Base-by-base conservation (phyloP, 2,113 vertebrate species). In the Pelecanus crispus region DNA sequence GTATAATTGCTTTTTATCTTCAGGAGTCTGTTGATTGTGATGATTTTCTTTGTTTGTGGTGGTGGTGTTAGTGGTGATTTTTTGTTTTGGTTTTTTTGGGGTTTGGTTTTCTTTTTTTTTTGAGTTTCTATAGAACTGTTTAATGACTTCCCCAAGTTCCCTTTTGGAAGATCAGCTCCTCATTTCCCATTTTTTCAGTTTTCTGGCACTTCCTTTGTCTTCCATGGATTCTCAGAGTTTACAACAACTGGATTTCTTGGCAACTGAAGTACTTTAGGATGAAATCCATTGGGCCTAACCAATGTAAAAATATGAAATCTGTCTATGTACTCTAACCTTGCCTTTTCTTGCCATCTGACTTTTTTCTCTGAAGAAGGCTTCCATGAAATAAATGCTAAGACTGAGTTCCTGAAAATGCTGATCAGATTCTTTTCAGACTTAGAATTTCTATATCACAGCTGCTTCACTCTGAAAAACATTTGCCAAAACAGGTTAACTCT, bases 31-130 rank as follows among this genome's bases (percentile, higher is more conserved):
- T 81, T 58, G 53, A 58, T 62, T 73, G 52, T 42, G 47, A 12
- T 36, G 22, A 21, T 3, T 40, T 47, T 47, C 32, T 86, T 68
- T 44, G 5, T 65, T 90, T 84, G 19, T 40, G 47, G 65, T 59
- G 32, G 17, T 2, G 0, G 8, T 58, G 26, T 2, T 65, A 19
- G 3, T 29, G 17, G 6, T 55, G 32, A 7, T n/a, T n/a, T n/a
- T n/a, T 42, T 55, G 3, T 19, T 65, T 32, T 49, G 11, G 17
- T n/a, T n/a, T n/a, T n/a, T n/a, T n/a, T n/a, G n/a, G n/a, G n/a
- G n/a, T n/a, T n/a, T n/a, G n/a, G n/a, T n/a, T n/a, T 47, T 47
- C 18, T 4, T 59, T 52, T 63, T 42, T 62, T 36, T 86, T 19
- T 59, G 2, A 44, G 10, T 29, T 63, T 65, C 45, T 71, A 6